Evolutionary conservation across 2,797 vertebrate genomes (phyloP), one percentile per base, ranked within the genome.

Genomic region (Intellagama lesueurii): DNA sequence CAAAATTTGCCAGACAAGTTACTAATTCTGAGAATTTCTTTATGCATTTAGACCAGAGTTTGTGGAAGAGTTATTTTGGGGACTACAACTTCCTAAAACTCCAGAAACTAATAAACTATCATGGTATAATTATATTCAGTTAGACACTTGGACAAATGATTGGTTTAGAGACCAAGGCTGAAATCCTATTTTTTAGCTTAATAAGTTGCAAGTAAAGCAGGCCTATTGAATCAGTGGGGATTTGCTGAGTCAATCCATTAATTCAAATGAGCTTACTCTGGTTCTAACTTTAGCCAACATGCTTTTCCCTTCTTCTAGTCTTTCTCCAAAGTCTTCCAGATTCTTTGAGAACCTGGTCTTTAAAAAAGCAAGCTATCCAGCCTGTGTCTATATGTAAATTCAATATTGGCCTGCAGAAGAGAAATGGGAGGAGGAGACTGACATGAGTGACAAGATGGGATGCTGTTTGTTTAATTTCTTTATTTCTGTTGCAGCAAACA

Each of bases 401-500:
- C 77, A 26, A 44, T 35, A 86, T 24, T n/a, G 8, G n/a, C 56
- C 35, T 44, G 26, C 17, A 24, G n/a, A 17, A 14, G 24, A 5
- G 24, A 49, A n/a, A 12, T 68, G n/a, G 17, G 44, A n/a, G 68
- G 64, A 66, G 68, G 28, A 49, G 19, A 83, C 8, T 44, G 66
- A n/a, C 66, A 19, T 70, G 66, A n/a, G 7, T 69, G 30, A 32
- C n/a, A 12, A n/a, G 9, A 32, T 5, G 6, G 47, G 26, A 28
- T n/a, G 24, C 24, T 70, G 69, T 32, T 56, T 28, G 24, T 72
- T 28, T 26, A 49, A 56, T 26, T 47, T 1, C 9, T 35, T 14
- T 75, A 7, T 49, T 68, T n/a, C 60, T 87, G 85, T 95, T 93
- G 0, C 96, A 99, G 99, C 99, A 99, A 99, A 99, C 98, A 0